Evolutionary conservation across 2,797 vertebrate genomes (phyloP).

Genomic region (Anableps anableps): DNA sequence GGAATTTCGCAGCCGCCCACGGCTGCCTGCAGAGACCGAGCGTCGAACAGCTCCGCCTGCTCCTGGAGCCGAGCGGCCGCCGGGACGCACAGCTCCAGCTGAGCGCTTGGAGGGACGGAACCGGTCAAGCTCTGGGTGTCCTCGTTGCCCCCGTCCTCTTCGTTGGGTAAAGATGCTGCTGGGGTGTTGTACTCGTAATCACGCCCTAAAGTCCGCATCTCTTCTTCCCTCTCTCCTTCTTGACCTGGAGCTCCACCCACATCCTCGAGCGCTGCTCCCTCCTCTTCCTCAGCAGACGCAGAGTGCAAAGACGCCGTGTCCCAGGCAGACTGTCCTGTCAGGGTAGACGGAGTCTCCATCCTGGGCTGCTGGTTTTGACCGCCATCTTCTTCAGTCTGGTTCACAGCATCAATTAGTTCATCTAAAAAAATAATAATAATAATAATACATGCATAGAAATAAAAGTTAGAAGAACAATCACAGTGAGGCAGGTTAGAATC

Average conservation of each 20-base stretch:
- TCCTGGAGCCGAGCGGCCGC: slow-evolving; percentile 37
- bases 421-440: slow-evolving; percentile 33
- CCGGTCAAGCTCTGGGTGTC: slow-evolving; percentile 63
- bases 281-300: slow-evolving; percentile 47
- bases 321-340: slow-evolving; percentile 71
- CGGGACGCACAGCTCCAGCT: slow-evolving; percentile 35
- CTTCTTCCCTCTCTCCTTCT: slow-evolving; percentile 21
- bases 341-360: slow-evolving; percentile 26
- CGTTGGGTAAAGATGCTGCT: slow-evolving; percentile 55
- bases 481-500: neutral
- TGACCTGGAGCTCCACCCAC: slow-evolving; percentile 26
- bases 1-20: slow-evolving; percentile 83
- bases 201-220: slow-evolving; percentile 16
- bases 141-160: slow-evolving; percentile 51
- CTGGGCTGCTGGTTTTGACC: slow-evolving; percentile 46
- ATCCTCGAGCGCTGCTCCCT: slow-evolving; percentile 33
- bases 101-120: slow-evolving; percentile 48
- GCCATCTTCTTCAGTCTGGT: slow-evolving; percentile 31
- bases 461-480: neutral
- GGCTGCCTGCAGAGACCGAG: slow-evolving; percentile 83
- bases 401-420: slow-evolving; percentile 14
- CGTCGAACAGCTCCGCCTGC: slow-evolving; percentile 79
- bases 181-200: slow-evolving; percentile 66
- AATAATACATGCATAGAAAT: neutral
- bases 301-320: slow-evolving; percentile 50